Conservation (phyloP, 2,888 invertebrate genomes). For the Drosophila koepferae region DNA sequence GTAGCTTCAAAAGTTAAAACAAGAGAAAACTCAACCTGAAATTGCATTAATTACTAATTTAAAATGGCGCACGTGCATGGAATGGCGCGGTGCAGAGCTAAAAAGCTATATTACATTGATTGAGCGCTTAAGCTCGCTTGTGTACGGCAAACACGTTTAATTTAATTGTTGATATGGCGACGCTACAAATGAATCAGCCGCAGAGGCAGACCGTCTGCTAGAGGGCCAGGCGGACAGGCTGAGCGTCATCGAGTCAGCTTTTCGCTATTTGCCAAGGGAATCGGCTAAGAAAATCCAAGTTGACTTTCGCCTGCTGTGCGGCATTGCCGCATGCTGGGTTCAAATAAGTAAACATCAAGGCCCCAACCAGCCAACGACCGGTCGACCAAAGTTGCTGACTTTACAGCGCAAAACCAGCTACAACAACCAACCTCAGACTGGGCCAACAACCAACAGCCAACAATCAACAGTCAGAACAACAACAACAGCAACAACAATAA, state of each 20-base stretch:
- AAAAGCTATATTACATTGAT: constrained; percentile 62
- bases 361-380: constrained; percentile 39
- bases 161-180: constrained; percentile 79
- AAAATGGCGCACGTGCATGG: constrained; percentile 73
- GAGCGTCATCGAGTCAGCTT: constrained; percentile 21
- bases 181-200: constrained; percentile 68
- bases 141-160: constrained; percentile 77
- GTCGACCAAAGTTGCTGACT: constrained; percentile 69
- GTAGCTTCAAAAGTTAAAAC: constrained; percentile 10
- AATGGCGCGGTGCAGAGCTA: constrained; percentile 39
- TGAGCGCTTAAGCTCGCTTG: constrained; percentile 71
- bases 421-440: constrained; percentile 20
- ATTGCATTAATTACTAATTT: constrained; percentile 76
- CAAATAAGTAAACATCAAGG: constrained; percentile 77
- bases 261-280: constrained; percentile 54
- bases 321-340: constrained; percentile 71
- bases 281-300: constrained; percentile 72
- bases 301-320: constrained; percentile 75
- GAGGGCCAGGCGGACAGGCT: constrained; percentile 5
- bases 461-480: constrained; percentile 24
- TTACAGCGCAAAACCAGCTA: constrained; percentile 58
- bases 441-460: constrained; percentile 17
- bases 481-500: constrained; percentile 2
- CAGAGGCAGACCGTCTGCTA: constrained; percentile 22
- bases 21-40: constrained; percentile 44